A percentile compares a stretch with the other conserved stretches of the same genome.
These are phyloP conservation scores for Thrips palmi DNA, from an alignment of 1,140 invertebrate genomes.

Conservation along the genomic window DNA sequence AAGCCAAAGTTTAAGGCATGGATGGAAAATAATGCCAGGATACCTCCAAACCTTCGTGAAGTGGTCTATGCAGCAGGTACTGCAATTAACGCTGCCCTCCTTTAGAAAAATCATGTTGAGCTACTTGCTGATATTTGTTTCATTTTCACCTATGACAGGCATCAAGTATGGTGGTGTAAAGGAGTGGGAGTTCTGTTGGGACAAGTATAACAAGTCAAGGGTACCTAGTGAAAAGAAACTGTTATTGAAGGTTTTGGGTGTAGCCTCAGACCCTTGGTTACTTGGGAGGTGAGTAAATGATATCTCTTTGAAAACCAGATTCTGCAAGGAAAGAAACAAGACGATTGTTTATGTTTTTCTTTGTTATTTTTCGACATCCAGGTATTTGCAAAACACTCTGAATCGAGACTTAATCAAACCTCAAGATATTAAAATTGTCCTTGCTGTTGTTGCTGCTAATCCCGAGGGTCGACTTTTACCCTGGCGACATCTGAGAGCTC, in stretches of 20 bases:
- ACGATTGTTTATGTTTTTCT: constrained; percentile 1
- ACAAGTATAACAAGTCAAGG: constrained; percentile 42
- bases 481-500: constrained; percentile 56
- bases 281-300: constrained; percentile 35
- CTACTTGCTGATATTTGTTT: background rate
- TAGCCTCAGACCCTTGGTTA: constrained; percentile 49
- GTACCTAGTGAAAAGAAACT: constrained; percentile 46
- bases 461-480: constrained; percentile 47
- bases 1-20: constrained; percentile 40
- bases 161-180: constrained; percentile 42
- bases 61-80: constrained; percentile 53
- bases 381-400: constrained; percentile 42
- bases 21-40: constrained; percentile 35
- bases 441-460: constrained; percentile 48
- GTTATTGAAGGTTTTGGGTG: constrained; percentile 47
- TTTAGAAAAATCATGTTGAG: background rate
- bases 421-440: constrained; percentile 46
- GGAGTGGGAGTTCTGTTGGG: constrained; percentile 61
- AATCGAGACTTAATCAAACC: constrained; percentile 43
- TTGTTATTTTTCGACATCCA: constrained; percentile 15
- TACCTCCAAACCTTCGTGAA: constrained; percentile 49
- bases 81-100: background rate
- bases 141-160: constrained; percentile 17
- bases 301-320: too few relatives aligned
- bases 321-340: background rate